Conservation (phyloP, 2,797 vertebrate species). For the Platalea minor region DNA sequence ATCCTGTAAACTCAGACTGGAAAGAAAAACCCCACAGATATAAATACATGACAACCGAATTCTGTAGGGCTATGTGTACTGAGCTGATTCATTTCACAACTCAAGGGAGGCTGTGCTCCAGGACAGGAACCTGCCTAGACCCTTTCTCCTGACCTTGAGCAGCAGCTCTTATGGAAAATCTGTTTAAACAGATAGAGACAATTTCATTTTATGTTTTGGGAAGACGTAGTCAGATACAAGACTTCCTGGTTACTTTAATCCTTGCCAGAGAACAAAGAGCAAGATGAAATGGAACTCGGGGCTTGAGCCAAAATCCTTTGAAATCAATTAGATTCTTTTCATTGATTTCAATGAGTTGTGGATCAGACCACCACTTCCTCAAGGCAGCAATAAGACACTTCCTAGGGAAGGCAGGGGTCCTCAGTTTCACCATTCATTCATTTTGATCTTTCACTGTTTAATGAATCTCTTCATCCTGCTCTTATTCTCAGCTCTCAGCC, state of each 20-base stretch:
- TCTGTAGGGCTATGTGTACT: neutral
- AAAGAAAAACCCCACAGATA: neutral
- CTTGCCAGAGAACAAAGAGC: slow-evolving; percentile 27
- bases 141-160: neutral
- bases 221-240: neutral
- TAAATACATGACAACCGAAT: neutral
- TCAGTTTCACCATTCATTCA: slow-evolving; percentile 30
- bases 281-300: slow-evolving; percentile 37
- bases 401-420: slow-evolving; percentile 40
- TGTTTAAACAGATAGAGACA: neutral
- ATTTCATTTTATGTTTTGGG: slow-evolving; percentile 25
- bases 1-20: neutral
- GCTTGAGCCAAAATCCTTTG: slow-evolving; percentile 54
- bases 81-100: neutral
- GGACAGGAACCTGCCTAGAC: neutral
- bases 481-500: slow-evolving; percentile 46
- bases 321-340: slow-evolving; percentile 58
- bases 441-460: slow-evolving; percentile 46
- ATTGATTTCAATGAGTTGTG: slow-evolving; percentile 50
- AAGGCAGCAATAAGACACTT: slow-evolving; percentile 51
- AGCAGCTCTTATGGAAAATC: neutral
- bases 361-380: slow-evolving; percentile 51
- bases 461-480: slow-evolving; percentile 40
- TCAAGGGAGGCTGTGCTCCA: neutral
- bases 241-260: slow-evolving; percentile 40